Evolutionary conservation across 2,113 vertebrate genomes (phyloP).

Genomic region (Bos taurus): ARS-UCD2.0 NC_037344.1:58405001-58405500

Average conservation of each 20-base stretch:
- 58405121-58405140: not conserved
- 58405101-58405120: not conserved
- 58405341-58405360: not conserved
- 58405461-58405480: rapidly evolving
- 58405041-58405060: not conserved
- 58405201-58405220: rapidly evolving
- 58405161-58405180: not conserved
- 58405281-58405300: not conserved
- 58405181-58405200: not conserved
- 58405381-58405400: not conserved
- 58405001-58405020: not conserved
- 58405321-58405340: not conserved
- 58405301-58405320: not conserved
- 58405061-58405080: not conserved
- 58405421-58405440: not conserved
- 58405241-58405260: not conserved
- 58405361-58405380: not conserved
- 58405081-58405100: not conserved
- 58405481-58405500: no score
- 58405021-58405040: not conserved
- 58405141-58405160: not conserved
- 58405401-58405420: not conserved
- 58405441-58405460: not conserved
- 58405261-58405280: not conserved
- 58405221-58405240: not conserved